Evolutionary conservation across 1,140 invertebrate species (phyloP).

Genomic region (Maniola jurtina): DNA sequence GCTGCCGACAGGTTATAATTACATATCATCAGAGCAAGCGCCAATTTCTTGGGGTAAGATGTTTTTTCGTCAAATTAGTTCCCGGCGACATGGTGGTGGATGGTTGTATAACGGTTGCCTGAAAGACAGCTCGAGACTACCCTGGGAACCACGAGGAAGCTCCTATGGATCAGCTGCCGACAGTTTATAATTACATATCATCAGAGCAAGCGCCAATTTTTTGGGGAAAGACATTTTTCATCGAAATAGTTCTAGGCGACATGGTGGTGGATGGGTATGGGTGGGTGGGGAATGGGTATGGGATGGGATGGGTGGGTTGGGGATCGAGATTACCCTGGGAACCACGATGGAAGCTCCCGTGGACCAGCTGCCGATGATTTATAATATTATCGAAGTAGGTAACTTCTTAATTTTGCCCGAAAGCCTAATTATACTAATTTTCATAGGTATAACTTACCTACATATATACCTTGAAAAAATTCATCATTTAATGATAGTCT

Average conservation of each 20-base stretch:
- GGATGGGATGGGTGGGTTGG: slow-evolving; percentile 89
- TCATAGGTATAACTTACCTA: no score
- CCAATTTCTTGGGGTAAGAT: slow-evolving; percentile 79
- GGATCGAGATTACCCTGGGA: slow-evolving; percentile 60
- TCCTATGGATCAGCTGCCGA: slow-evolving; percentile 56
- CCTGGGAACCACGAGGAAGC: slow-evolving; percentile 56
- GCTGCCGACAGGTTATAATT: slow-evolving; percentile 79
- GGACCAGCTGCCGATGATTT: slow-evolving; percentile 73
- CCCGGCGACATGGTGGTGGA: slow-evolving; percentile 92
- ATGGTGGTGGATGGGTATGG: slow-evolving; percentile 86
- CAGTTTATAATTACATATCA: slow-evolving; percentile 45
- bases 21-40: slow-evolving; percentile 79
- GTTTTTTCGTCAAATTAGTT: slow-evolving; percentile 76
- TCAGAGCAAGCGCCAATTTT: slow-evolving; percentile 81
- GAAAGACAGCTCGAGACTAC: slow-evolving; percentile 80
- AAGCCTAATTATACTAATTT: no score
- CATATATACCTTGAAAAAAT: no score
- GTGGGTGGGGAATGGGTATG: slow-evolving; percentile 86
- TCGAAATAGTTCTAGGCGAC: slow-evolving; percentile 88
- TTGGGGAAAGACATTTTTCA: no score
- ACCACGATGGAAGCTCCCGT: slow-evolving; percentile 53
- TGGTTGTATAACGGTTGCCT: slow-evolving; percentile 82
- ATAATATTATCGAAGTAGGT: slow-evolving; percentile 82
- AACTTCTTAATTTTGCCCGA: no score
- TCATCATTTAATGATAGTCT: no score